Evolutionary conservation across 2,113 vertebrate genomes (phyloP), one percentile per base, ranked within the genome.

Genomic region (Helogale parvula): DNA sequence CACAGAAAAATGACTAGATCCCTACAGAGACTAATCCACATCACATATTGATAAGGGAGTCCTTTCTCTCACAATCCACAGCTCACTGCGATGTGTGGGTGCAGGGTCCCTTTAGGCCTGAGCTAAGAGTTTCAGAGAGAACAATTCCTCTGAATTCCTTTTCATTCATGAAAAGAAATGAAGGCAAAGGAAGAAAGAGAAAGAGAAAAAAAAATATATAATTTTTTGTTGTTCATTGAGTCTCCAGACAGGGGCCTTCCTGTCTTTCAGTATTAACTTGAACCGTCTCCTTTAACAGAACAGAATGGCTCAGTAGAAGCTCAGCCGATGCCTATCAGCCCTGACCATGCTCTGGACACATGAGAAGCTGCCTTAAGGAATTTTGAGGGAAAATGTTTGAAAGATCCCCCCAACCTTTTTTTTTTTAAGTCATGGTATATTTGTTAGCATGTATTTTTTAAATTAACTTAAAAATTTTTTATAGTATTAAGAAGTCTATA

Each of bases 361-460:
- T 88, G 69, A 92, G 57, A 91, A 80, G 50, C 41, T 33, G n/a
- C 5, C 72, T 83, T 91, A 74, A 88, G 60, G 60, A 92, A 79
- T 82, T 72, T 57, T 65, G 76, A 87, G n/a, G 45, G 65, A 23
- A 94, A 95, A 76, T 17, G 3, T 88, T 69, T 57, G 50, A 63
- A 94, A 93, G 25, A 69, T 54, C 4, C 7, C 52, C 52, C 52
- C 3, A n/a, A n/a, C 52, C 52, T 11, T 11, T 74, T 74, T 21
- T 25, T 81, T 35, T 60, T 35, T 3, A 92, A 90, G 86, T 90
- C 65, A 95, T 60, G 11, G 77, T 80, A 81, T 84, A 96, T 97
- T 41, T 25, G 29, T 97, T 66, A 93, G 0, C 54, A 52, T 21
- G 33, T 88, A 96, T 87, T 89, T 79, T 97, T 96, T 95, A 0